Conservation (phyloP, 1,140 invertebrate species). For the Marisa cornuarietis region DNA sequence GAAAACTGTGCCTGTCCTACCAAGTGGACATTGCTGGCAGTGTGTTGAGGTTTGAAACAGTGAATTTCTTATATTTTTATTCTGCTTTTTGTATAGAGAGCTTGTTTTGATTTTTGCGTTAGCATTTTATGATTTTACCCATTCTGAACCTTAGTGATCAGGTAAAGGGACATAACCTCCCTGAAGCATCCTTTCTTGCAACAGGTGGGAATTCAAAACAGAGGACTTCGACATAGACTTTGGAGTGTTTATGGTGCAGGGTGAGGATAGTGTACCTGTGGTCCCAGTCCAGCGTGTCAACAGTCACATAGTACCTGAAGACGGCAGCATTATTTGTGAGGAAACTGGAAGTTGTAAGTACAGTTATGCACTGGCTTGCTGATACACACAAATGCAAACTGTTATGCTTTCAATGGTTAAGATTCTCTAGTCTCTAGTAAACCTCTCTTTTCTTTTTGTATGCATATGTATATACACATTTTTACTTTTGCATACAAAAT, state of each 20-base stretch:
- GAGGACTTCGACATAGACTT: conserved; percentile 91
- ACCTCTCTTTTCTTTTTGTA: no score
- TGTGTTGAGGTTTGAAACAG: conserved; percentile 51
- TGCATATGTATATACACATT: no score
- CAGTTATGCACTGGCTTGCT: no score
- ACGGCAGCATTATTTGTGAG: conserved; percentile 79
- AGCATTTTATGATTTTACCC: neutral
- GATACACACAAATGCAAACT: no score
- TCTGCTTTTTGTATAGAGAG: neutral
- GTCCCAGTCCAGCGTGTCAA: conserved; percentile 78
- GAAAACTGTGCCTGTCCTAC: conserved; percentile 51
- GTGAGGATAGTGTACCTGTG: conserved; percentile 71
- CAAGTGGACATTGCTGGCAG: conserved; percentile 47
- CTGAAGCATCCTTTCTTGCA: conserved; percentile 26
- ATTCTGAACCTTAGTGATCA: neutral
- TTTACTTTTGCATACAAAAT: no score
- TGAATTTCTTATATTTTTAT: conserved; percentile 1
- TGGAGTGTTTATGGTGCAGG: conserved; percentile 76
- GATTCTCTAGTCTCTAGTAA: no score
- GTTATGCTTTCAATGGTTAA: no score
- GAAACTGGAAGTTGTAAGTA: conserved; percentile 82
- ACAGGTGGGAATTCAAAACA: conserved; percentile 88
- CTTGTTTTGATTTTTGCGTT: no score
- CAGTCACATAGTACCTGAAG: conserved; percentile 80
- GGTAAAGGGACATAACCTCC: neutral